phyloP scores from a whole-genome alignment of 2,113 vertebrate genomes.

The Brachypodius melanocephalos region DNA sequence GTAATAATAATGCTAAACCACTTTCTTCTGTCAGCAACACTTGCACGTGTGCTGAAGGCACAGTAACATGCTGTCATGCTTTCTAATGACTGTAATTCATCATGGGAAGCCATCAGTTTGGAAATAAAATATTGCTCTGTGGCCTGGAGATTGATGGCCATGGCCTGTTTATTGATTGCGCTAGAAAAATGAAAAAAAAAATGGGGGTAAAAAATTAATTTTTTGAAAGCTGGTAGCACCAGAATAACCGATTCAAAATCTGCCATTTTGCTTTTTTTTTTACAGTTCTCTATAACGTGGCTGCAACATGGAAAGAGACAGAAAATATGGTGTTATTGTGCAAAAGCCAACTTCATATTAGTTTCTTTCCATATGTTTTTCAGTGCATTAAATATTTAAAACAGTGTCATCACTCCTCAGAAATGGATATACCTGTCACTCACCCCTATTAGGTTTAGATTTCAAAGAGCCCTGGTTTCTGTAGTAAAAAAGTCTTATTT shows the following conservation, averaged over 20 bases:
- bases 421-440: constrained; percentile 15
- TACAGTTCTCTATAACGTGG: background rate
- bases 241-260: background rate
- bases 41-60: constrained; percentile 12
- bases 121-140: constrained; percentile 65
- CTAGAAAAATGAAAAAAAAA: background rate
- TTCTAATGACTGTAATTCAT: constrained; percentile 75
- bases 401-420: background rate
- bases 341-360: constrained; percentile 42
- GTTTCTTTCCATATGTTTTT: constrained; percentile 50
- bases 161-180: constrained; percentile 61
- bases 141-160: constrained; percentile 62
- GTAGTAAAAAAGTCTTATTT: background rate
- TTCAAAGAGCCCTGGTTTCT: background rate
- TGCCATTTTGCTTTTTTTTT: background rate
- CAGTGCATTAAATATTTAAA: constrained; percentile 40
- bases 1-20: background rate
- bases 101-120: constrained; percentile 48
- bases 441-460: background rate
- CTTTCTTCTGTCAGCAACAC: constrained; percentile 10
- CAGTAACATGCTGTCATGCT: constrained; percentile 22
- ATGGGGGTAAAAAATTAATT: background rate
- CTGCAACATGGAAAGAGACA: background rate
- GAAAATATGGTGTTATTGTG: constrained; percentile 6
- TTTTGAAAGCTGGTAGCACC: background rate